Percentiles rank a stretch among this genome's conserved stretches.
These are phyloP conservation scores for Agriotes lineatus DNA, from an alignment of 2,888 invertebrate genomes.

Conservation along the genomic window DNA sequence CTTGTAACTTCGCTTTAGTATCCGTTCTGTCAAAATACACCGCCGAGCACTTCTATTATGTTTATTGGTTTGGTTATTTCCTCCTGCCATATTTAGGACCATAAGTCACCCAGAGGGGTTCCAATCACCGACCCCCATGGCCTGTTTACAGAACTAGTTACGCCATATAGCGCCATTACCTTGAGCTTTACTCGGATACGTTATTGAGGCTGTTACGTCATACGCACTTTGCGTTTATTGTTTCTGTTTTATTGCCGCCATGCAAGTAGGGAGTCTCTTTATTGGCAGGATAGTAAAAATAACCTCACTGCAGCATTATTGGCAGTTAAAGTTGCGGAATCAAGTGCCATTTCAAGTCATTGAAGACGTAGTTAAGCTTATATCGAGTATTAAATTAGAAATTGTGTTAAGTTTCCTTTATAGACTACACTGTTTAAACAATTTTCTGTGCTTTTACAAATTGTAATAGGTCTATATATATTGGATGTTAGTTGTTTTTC, in stretches of 20 bases:
- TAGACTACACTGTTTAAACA: too few relatives aligned
- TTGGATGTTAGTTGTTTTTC: too few relatives aligned
- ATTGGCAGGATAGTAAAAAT: conserved; percentile 1
- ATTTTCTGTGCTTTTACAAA: too few relatives aligned
- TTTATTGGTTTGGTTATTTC: conserved; percentile 27
- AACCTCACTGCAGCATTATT: too few relatives aligned
- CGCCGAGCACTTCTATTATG: conserved; percentile 8
- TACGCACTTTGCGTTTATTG: not conserved
- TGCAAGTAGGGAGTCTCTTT: not conserved
- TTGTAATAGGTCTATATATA: too few relatives aligned
- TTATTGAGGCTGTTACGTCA: not conserved
- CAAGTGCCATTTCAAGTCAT: too few relatives aligned
- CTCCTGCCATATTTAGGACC: conserved; percentile 18
- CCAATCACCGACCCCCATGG: conserved; percentile 38
- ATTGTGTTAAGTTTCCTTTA: too few relatives aligned
- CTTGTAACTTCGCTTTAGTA: too few relatives aligned
- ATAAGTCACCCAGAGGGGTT: conserved; percentile 42
- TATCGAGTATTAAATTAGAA: too few relatives aligned
- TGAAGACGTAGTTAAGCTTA: too few relatives aligned
- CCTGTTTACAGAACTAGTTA: conserved; percentile 14
- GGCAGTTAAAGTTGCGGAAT: too few relatives aligned
- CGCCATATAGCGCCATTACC: conserved; percentile 2
- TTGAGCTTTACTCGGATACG: not conserved
- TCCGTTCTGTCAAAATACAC: too few relatives aligned
- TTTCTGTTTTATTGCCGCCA: not conserved